Conservation (phyloP, 2,888 invertebrate genomes). For the Herminia tarsipennalis region DNA sequence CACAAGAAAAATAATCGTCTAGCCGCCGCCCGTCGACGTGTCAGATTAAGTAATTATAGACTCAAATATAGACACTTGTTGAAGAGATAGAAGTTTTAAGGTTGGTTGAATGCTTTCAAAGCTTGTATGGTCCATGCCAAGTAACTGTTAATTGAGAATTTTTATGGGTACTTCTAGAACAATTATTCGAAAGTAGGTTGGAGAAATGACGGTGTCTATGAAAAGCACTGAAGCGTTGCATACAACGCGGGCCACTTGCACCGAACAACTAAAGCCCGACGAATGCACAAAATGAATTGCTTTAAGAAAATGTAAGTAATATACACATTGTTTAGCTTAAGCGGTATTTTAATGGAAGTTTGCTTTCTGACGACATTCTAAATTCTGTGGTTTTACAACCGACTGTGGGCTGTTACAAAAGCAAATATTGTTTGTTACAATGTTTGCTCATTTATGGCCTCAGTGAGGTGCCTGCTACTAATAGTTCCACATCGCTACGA, state of each 20-base stretch:
- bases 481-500: constrained; percentile 38
- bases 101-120: constrained; percentile 22
- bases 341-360: constrained; percentile 49
- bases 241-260: constrained; percentile 22
- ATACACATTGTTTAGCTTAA: constrained; percentile 38
- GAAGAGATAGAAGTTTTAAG: constrained; percentile 12
- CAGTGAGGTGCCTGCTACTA: constrained; percentile 61
- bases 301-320: constrained; percentile 26
- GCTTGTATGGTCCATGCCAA: constrained; percentile 18
- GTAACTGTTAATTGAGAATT: constrained; percentile 45
- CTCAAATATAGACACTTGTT: constrained; percentile 3
- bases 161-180: constrained; percentile 47
- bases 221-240: constrained; percentile 51
- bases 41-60: constrained; percentile 15
- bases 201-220: constrained; percentile 51
- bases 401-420: constrained; percentile 60
- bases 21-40: constrained; percentile 29
- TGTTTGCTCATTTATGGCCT: constrained; percentile 72
- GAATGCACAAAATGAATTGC: constrained; percentile 10
- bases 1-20: constrained; percentile 38
- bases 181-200: constrained; percentile 61
- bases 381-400: constrained; percentile 59
- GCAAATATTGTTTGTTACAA: constrained; percentile 62
- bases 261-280: constrained; percentile 19
- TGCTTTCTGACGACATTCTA: constrained; percentile 49